Conservation (phyloP, 1,140 invertebrate genomes). For the Thaumatotibia leucotreta region DNA sequence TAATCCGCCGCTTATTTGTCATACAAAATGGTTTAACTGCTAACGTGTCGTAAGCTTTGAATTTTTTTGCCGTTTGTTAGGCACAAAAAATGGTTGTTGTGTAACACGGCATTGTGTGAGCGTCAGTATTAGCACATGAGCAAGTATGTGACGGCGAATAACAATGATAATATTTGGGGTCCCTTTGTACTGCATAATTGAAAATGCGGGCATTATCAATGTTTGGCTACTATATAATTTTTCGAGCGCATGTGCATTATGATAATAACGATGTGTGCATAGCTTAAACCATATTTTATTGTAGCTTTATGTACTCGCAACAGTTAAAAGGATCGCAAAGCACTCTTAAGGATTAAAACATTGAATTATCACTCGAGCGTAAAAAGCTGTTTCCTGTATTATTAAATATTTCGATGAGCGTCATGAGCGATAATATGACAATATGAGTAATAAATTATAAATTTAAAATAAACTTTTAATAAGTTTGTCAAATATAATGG, state of each 20-base stretch:
- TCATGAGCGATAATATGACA: too few species aligned
- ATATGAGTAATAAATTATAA: too few species aligned
- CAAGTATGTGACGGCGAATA: conserved; percentile 35
- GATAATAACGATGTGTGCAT: neutral
- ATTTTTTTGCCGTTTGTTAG: conserved; percentile 44
- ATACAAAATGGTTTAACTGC: conserved; percentile 42
- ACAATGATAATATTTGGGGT: conserved; percentile 40
- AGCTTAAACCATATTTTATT: neutral
- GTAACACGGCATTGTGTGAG: conserved; percentile 49
- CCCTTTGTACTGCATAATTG: conserved; percentile 46
- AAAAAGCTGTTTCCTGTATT: too few species aligned
- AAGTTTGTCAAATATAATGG: too few species aligned
- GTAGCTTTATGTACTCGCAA: neutral
- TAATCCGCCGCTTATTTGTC: conserved; percentile 53
- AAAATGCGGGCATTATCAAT: conserved; percentile 58
- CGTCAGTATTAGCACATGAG: conserved; percentile 11
- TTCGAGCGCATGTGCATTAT: neutral
- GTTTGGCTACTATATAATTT: conserved; percentile 1
- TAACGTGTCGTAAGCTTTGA: conserved; percentile 39
- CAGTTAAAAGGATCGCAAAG: neutral
- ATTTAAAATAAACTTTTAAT: too few species aligned
- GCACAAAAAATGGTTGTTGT: conserved; percentile 54
- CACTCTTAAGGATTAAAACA: neutral
- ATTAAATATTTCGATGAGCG: too few species aligned
- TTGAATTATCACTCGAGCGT: too few species aligned